Evolutionary conservation across 2,113 vertebrate species (phyloP), one percentile per base, ranked within the genome.

Genomic region (Urocynchramus pylzowi): DNA sequence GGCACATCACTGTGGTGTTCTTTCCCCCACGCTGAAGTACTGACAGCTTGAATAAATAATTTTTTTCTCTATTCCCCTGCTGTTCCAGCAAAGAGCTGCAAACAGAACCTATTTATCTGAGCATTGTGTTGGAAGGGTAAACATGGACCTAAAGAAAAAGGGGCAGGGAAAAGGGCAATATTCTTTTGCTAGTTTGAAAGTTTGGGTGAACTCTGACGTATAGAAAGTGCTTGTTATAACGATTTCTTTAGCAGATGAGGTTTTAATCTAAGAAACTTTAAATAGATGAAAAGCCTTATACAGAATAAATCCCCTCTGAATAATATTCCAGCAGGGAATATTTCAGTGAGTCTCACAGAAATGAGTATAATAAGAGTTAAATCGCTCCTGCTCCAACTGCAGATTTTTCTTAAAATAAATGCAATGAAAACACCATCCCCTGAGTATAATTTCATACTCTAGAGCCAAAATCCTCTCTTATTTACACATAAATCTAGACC

Each of bases 291-390:
- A 21, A 91, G 23, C 49, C 75, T 94, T 77, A 63, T 42, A 85
- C 6, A n/a, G 54, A 33, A 68, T 57, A 90, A 74, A 35, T n/a
- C 28, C 11, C 22, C 50, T 73, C 65, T 68, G 52, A 93, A 91
- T 77, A 82, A 82, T 68, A 89, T 84, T 94, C 16, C 63, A 82
- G 39, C 45, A 88, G 63, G 78, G 75, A 94, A 42, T 76, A 85
- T 41, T 89, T 87, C 82, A 74, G 54, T 18, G 21, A 93, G 70
- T 70, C 74, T 57, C 42, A 89, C 2, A 89, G 57, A 91, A 92
- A 91, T 47, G 41, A 92, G 53, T 33, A 94, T 57, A 95, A 35
- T 68, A 94, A 89, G 87, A 96, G 89, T 94, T 94, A 96, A 97
- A 93, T 73, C 65, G 75, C 47, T 90, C 50, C 71, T 91, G 56